A percentile compares a stretch with the other conserved stretches of the same genome.
These are phyloP conservation scores for Amphiduros pacificus DNA, from an alignment of 2,888 invertebrate genomes.

Conservation along the genomic window DNA sequence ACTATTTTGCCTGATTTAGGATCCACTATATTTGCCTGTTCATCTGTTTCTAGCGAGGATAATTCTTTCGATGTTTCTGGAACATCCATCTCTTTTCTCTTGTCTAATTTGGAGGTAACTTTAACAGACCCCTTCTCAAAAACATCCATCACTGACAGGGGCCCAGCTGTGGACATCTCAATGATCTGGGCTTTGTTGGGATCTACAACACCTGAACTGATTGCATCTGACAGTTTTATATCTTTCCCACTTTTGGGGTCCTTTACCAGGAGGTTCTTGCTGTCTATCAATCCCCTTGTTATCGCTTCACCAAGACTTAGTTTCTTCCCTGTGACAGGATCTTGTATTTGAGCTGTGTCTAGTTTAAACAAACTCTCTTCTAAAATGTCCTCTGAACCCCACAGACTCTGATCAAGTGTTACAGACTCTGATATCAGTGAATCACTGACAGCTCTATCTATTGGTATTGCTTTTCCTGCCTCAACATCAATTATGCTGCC, in stretches of 20 bases:
- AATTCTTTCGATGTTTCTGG: constrained; percentile 27
- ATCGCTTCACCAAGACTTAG: constrained; percentile 64
- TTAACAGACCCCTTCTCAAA: too few species aligned
- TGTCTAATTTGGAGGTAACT: background rate
- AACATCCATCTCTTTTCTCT: constrained; percentile 1
- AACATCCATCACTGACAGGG: constrained; percentile 30
- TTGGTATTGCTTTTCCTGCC: constrained; percentile 26
- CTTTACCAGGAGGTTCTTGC: constrained; percentile 27
- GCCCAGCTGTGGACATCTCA: constrained; percentile 34
- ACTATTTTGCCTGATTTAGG: constrained; percentile 5
- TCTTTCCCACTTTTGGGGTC: constrained; percentile 31
- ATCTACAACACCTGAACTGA: constrained; percentile 71
- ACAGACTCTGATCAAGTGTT: too few species aligned
- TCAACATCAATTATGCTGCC: constrained; percentile 69
- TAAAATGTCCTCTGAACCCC: constrained; percentile 51
- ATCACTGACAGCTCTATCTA: constrained; percentile 23
- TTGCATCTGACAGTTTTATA: constrained; percentile 37
- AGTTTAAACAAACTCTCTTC: constrained; percentile 87
- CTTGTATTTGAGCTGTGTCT: constrained; percentile 68
- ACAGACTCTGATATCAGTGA: constrained; percentile 22
- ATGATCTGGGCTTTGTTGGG: constrained; percentile 68
- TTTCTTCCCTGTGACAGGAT: constrained; percentile 78
- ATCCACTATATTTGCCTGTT: constrained; percentile 17
- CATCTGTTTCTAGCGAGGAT: constrained; percentile 28
- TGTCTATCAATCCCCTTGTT: constrained; percentile 27